These are phyloP conservation scores for Morone chrysops DNA, from an alignment of 2,113 vertebrate species.

Conservation along the genomic window DNA sequence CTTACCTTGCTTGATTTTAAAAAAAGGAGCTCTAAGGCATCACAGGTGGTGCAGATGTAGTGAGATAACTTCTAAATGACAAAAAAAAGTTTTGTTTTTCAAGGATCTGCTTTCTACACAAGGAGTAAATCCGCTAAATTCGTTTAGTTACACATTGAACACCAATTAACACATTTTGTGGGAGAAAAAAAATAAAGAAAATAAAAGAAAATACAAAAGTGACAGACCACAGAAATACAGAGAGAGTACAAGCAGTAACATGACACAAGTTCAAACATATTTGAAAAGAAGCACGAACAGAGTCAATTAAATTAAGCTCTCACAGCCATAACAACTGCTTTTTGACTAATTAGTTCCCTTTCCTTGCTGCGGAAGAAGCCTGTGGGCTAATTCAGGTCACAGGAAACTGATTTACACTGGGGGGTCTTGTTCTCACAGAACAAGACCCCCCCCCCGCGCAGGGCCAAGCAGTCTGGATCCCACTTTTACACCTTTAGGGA, in stretches of 20 bases:
- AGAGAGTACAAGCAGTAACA: neutral
- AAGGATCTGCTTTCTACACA: neutral
- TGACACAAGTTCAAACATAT: conserved; percentile 2
- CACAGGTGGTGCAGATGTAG: neutral
- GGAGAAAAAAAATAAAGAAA: neutral
- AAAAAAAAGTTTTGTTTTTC: neutral
- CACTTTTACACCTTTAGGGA: neutral
- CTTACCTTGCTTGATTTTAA: neutral
- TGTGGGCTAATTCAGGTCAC: conserved; percentile 41
- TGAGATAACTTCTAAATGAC: conserved; percentile 13
- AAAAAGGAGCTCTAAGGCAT: neutral
- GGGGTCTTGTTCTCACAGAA: neutral
- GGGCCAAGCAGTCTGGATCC: neutral
- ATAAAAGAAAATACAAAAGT: neutral
- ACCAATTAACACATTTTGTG: neutral
- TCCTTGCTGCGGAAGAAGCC: neutral
- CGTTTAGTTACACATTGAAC: neutral
- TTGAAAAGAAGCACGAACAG: neutral
- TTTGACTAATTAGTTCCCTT: conserved; percentile 31
- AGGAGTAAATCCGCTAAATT: neutral
- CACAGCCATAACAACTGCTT: neutral
- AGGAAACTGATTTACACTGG: conserved; percentile 19
- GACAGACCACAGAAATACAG: neutral
- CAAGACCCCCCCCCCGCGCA: neutral
- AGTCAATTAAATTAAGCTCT: conserved; percentile 13